Conservation (phyloP, 1,140 invertebrate genomes). For the Sweltsa coloradensis region DNA sequence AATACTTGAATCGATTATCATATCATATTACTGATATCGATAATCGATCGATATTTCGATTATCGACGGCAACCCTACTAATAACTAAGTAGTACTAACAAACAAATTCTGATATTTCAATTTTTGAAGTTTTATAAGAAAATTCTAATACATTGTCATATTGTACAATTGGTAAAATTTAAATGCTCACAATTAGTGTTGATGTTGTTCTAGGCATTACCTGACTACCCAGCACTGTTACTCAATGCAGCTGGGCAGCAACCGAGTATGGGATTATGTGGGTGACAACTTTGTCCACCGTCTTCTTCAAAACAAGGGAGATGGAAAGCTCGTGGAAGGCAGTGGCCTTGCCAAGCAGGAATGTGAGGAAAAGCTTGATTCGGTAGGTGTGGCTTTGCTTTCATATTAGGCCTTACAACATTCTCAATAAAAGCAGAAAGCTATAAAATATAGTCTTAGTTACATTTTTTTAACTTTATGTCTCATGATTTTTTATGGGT, state of each 20-base stretch:
- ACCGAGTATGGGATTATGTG: constrained; percentile 97
- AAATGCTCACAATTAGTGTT: neutral
- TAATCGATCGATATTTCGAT: no score
- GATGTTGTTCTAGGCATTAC: constrained; percentile 61
- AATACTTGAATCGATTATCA: no score
- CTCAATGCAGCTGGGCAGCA: constrained; percentile 88
- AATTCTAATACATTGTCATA: constrained; percentile 15
- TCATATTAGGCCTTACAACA: no score
- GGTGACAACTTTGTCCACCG: constrained; percentile 97
- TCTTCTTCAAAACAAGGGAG: constrained; percentile 89
- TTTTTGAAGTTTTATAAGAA: constrained; percentile 7
- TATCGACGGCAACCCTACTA: no score
- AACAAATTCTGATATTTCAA: no score
- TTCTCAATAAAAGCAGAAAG: no score
- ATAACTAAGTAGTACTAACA: no score
- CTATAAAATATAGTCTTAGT: no score
- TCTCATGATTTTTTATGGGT: neutral
- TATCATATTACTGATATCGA: no score
- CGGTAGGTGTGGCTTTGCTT: no score
- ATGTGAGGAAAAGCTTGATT: constrained; percentile 6
- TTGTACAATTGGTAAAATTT: neutral
- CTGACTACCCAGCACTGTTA: constrained; percentile 92
- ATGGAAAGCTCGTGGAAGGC: constrained; percentile 90
- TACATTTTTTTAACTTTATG: neutral
- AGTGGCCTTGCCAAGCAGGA: constrained; percentile 30